A percentile compares a stretch with the other conserved stretches of the same genome.
Evolutionary conservation across 2,113 vertebrate genomes (phyloP).

Genomic region (Oostethus manadensis): DNA sequence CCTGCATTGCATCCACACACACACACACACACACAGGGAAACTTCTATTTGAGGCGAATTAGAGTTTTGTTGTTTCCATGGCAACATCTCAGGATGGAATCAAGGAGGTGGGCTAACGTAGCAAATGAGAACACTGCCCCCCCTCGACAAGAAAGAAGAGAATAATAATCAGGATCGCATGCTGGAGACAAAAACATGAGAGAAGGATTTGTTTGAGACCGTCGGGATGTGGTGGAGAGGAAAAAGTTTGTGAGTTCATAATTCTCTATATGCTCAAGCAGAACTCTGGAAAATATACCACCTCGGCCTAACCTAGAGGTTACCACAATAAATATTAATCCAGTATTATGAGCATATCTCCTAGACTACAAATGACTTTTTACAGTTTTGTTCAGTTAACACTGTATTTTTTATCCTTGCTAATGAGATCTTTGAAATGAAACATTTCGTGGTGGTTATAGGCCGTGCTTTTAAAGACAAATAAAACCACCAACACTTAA

Average conservation of each 20-base stretch:
- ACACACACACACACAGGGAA: slow-evolving; percentile 37
- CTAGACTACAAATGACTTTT: too few relatives aligned
- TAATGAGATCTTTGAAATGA: too few relatives aligned
- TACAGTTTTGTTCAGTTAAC: too few relatives aligned
- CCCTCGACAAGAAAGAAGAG: slow-evolving; percentile 53
- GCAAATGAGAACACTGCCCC: slow-evolving; percentile 67
- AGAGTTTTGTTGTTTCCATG: slow-evolving; percentile 73
- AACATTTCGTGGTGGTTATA: too few relatives aligned
- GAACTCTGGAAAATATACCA: slow-evolving; percentile 22
- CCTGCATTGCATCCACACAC: slow-evolving; percentile 21
- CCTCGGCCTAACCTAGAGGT: slow-evolving; percentile 17
- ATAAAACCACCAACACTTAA: slow-evolving; percentile 16
- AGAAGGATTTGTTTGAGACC: background rate
- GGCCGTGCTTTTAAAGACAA: slow-evolving; percentile 1
- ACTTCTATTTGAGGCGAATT: slow-evolving; percentile 65
- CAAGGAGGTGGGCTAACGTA: slow-evolving; percentile 54
- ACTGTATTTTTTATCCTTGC: too few relatives aligned
- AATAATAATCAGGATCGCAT: slow-evolving; percentile 10
- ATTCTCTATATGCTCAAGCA: slow-evolving; percentile 8
- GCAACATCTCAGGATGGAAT: slow-evolving; percentile 59
- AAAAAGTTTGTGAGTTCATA: background rate
- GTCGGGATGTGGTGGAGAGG: too few relatives aligned
- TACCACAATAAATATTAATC: background rate
- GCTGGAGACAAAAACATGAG: slow-evolving; percentile 1
- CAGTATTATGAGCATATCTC: background rate